Evolutionary conservation across 2,113 vertebrate species (phyloP), one percentile per base, ranked within the genome.

Genomic region (Hucho hucho): DNA sequence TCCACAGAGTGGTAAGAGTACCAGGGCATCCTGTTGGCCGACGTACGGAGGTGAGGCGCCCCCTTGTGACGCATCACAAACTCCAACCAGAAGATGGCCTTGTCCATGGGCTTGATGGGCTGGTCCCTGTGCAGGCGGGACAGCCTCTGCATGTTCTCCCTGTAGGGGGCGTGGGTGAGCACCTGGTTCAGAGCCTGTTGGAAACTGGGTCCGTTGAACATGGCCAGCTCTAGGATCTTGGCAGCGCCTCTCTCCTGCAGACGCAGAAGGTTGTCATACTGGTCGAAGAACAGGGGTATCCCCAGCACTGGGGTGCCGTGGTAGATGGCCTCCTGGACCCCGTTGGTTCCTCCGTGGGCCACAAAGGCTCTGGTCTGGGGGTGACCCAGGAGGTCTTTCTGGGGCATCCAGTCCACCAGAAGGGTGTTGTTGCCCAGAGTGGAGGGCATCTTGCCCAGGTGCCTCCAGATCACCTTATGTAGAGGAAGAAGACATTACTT

Each of bases 261-360:
- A 22, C 65, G 65, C 18, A 68, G 20, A 4, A 68, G 65, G 32
- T 68, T 68, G 65, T 68, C 65, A n/a, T 37, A 43, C 65, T 68
- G 65, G 65, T 68, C 65, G 32, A 68, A 68, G 65, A 68, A 68
- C 22, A 68, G 32, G 14, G 65, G 65, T 32, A 68, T 68, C 12
- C 65, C 65, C 65, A 68, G 28, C 20, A 68, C 32, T 26, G 65
- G 65, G 32, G 16, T 20, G 18, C 65, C 65, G 9, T 68, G 65
- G 66, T 68, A 68, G 32, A 68, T 68, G 32, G 66, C 66, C 66
- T 68, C 66, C 66, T 68, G 66, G 66, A 46, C 20, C 9, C 66
- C 66, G 1, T 68, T 68, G 18, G 66, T 68, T 68, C 65, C 66
- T 68, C 66, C 66, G 2, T 68, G 66, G 20, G 66, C 66, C 66